Conservation (phyloP, 23 tunicate species). For the Oikopleura dioica region DNA sequence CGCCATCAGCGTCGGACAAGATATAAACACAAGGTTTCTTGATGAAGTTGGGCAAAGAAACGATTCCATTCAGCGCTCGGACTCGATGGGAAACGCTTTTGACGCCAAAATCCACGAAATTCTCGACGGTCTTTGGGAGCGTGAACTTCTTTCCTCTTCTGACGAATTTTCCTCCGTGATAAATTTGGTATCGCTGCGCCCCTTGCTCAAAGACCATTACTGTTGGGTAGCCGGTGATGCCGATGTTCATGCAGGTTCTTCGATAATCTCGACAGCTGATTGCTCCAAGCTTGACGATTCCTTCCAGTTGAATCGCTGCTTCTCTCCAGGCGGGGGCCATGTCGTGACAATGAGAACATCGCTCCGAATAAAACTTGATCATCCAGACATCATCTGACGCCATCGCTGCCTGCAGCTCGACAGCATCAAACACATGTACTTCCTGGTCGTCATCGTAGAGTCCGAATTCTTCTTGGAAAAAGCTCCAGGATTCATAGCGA, state of each 20-base stretch:
- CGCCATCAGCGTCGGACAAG: not conserved
- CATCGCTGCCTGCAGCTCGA: conserved; percentile 78
- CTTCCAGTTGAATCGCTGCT: conserved; percentile 78
- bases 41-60: not conserved
- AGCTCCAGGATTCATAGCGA: conserved; percentile 64
- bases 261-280: conserved; percentile 79
- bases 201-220: conserved; percentile 44
- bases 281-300: conserved; percentile 74
- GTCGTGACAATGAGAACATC: conserved; percentile 95
- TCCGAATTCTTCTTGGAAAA: conserved; percentile 87
- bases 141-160: too few species aligned
- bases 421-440: conserved; percentile 53
- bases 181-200: not conserved
- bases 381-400: conserved; percentile 90
- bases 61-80: not conserved
- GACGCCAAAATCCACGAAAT: not conserved
- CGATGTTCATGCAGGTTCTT: conserved; percentile 50
- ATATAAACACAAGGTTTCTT: not conserved
- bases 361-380: conserved; percentile 81
- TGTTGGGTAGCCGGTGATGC: conserved; percentile 69
- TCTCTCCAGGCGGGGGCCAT: conserved; percentile 57
- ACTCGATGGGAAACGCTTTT: not conserved
- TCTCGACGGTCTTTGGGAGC: too few species aligned
- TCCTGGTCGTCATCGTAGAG: conserved; percentile 96
- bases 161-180: not conserved